These are phyloP conservation scores for Triplophysa siluroides DNA, from an alignment of 2,113 vertebrate genomes.

Conservation along the genomic window DNA sequence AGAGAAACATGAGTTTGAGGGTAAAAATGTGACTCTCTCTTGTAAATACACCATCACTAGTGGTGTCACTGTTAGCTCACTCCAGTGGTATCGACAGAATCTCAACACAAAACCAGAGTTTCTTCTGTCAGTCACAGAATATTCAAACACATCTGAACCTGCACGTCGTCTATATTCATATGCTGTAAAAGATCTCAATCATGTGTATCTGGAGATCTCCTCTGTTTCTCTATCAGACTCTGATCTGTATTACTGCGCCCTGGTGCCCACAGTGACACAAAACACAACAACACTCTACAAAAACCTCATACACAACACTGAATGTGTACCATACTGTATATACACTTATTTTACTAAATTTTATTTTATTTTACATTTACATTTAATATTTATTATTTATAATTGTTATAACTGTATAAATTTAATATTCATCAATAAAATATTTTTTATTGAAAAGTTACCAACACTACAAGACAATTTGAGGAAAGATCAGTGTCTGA, in stretches of 20 bases:
- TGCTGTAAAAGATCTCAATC: neutral
- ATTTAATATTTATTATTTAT: too few species aligned
- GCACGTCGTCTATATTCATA: neutral
- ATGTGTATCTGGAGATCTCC: slow-evolving; percentile 15
- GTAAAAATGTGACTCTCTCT: slow-evolving; percentile 24
- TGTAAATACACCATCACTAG: slow-evolving; percentile 13
- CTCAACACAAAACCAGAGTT: neutral
- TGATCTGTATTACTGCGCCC: slow-evolving; percentile 30
- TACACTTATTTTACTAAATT: too few species aligned
- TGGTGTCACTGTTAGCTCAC: neutral
- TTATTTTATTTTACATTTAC: too few species aligned
- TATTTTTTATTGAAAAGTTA: too few species aligned
- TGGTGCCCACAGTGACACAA: neutral
- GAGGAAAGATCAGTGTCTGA: too few species aligned
- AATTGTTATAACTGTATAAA: too few species aligned
- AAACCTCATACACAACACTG: neutral
- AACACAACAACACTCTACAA: neutral
- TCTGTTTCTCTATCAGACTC: slow-evolving; percentile 10
- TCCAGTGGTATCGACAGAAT: slow-evolving; percentile 18
- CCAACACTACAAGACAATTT: too few species aligned
- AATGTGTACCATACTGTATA: too few species aligned
- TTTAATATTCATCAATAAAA: too few species aligned
- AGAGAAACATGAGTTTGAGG: too few species aligned
- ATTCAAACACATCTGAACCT: neutral
- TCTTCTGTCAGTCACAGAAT: neutral